Base-by-base conservation (phyloP, 2,888 invertebrate genomes). In the Anthrax anthrax region DNA sequence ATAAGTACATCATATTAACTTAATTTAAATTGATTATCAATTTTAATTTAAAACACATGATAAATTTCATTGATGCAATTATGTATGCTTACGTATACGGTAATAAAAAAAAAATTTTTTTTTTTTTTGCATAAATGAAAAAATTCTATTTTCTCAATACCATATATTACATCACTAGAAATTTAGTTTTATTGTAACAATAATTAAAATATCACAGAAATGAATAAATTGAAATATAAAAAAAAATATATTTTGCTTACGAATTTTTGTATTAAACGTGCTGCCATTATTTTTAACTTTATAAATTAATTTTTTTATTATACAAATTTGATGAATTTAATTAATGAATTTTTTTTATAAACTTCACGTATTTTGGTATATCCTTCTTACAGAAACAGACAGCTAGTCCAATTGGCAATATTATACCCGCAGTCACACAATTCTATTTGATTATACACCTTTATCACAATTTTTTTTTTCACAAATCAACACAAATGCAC, bases 251-350 rank as follows among this genome's bases (percentile, higher is more conserved):
- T 12, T 12, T 32, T 57, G 55, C 67, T 67, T 67, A 67, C 68
- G 61, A 67, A 64, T 60, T 60, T 66, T 51, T 65, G 63, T 55
- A 67, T 64, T 39, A 67, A 59, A 60, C 65, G 63, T 54, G 63
- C 63, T 60, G 67, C 67, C 67, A 67, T 66, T 8, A 36, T 36
- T 36, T 16, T 34, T 34, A 34, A 23, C 8, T 23, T 23, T 23
- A 4, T 23, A 23, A 23, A 23, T 23, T 23, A 23, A 6, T 6
- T 23, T 23, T 23, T 23, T n/a, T n/a, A n/a, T n/a, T n/a, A n/a
- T n/a, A n/a, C n/a, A n/a, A n/a, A n/a, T n/a, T n/a, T n/a, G n/a
- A n/a, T n/a, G n/a, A n/a, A n/a, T n/a, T n/a, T n/a, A n/a, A n/a
- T n/a, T n/a, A n/a, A n/a, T n/a, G n/a, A n/a, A n/a, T n/a, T n/a